Evolutionary conservation across 30 jellyfish, hydroid and myxozoan species (phyloP).

Genomic region (Clytia hemisphaerica): DNA sequence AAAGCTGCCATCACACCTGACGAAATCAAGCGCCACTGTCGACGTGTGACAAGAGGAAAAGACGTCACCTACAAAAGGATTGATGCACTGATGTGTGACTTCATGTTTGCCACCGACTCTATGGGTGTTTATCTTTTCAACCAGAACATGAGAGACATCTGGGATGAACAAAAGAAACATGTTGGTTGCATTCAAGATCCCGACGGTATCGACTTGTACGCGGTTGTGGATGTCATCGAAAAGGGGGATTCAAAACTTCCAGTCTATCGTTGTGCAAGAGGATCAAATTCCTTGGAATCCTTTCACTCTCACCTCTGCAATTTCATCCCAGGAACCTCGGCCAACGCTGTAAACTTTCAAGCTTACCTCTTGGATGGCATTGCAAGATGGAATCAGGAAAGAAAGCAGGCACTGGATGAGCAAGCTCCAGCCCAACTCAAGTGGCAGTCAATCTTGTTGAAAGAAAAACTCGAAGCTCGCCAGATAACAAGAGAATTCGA

Average conservation of each 20-base stretch:
- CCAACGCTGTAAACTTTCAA: slow-evolving; percentile 39
- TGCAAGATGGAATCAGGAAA: slow-evolving; percentile 20
- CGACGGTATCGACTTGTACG: slow-evolving; percentile 22
- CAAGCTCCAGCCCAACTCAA: too few species aligned
- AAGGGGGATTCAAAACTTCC: slow-evolving; percentile 33
- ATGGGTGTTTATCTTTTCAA: slow-evolving; percentile 45
- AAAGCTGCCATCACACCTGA: slow-evolving; percentile 13
- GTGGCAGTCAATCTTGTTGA: too few species aligned
- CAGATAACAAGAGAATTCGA: too few species aligned
- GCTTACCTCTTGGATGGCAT: slow-evolving; percentile 32
- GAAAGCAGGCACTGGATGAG: slow-evolving; percentile 29
- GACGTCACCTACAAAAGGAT: slow-evolving; percentile 8
- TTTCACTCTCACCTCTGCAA: slow-evolving; percentile 15
- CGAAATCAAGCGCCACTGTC: slow-evolving; percentile 34
- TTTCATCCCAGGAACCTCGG: slow-evolving; percentile 22
- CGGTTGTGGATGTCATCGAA: slow-evolving; percentile 9
- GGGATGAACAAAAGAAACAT: slow-evolving; percentile 47
- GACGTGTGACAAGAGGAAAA: slow-evolving; percentile 30
- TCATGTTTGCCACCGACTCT: slow-evolving; percentile 31
- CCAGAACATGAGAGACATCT: slow-evolving; percentile 3
- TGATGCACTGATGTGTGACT: slow-evolving; percentile 25
- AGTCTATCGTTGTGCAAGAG: slow-evolving; percentile 54
- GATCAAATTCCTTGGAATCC: slow-evolving; percentile 30
- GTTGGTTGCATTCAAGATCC: slow-evolving; percentile 48
- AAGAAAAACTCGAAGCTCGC: too few species aligned